Evolutionary conservation across 2,113 vertebrate species (phyloP).

Genomic region (Scolopax mira): DNA sequence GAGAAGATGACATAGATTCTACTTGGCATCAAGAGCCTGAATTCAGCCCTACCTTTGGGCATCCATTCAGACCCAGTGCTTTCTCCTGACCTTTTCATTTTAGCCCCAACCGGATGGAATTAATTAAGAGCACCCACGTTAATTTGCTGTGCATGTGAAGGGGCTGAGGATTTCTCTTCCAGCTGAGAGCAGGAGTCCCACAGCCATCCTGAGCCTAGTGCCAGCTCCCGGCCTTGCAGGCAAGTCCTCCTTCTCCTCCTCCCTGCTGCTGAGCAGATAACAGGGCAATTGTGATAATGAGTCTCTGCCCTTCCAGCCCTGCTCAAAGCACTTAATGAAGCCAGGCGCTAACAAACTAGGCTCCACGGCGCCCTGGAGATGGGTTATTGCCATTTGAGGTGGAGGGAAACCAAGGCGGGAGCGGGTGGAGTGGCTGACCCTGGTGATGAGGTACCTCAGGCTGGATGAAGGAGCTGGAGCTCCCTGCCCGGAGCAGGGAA

Average conservation of each 20-base stretch:
- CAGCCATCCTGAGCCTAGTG: not conserved
- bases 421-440: not conserved
- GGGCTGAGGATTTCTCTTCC: not conserved
- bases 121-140: not conserved
- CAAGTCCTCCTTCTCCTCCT: not conserved
- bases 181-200: not conserved
- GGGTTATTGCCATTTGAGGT: not conserved
- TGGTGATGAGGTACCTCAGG: not conserved
- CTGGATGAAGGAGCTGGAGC: not conserved
- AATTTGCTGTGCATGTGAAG: not conserved
- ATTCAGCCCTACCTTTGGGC: not conserved
- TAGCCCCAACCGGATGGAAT: rapidly evolving
- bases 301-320: not conserved
- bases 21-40: not conserved
- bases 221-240: not conserved
- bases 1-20: not conserved
- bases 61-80: not conserved
- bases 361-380: rapidly evolving
- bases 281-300: not conserved
- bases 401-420: not conserved
- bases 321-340: not conserved
- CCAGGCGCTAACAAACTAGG: not conserved
- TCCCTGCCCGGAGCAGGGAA: not conserved
- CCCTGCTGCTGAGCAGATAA: not conserved
- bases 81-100: not conserved